These are phyloP conservation scores for Plutomurus gul DNA, from an alignment of 1,140 invertebrate species.

Conservation along the genomic window DNA sequence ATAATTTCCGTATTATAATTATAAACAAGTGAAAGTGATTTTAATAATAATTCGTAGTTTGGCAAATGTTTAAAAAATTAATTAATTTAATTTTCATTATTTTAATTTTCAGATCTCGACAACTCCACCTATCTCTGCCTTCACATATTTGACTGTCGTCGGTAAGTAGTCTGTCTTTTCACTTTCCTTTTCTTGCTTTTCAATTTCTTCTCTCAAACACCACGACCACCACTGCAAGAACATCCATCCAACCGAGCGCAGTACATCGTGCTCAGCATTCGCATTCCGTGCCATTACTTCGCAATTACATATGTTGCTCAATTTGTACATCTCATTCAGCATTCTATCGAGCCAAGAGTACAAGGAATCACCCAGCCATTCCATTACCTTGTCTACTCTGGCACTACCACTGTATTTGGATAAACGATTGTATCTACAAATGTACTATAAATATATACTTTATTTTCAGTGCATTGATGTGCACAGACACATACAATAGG, in stretches of 20 bases:
- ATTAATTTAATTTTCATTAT: too few species aligned
- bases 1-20: constrained; percentile 55
- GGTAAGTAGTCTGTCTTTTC: constrained; percentile 51
- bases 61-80: too few species aligned
- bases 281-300: constrained; percentile 10
- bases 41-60: too few species aligned
- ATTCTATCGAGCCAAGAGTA: neutral
- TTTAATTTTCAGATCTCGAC: too few species aligned
- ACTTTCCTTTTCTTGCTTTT: neutral
- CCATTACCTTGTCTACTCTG: neutral
- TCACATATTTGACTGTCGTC: constrained; percentile 57
- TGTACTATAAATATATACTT: too few species aligned
- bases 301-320: constrained; percentile 24
- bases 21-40: too few species aligned
- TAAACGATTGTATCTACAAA: too few species aligned
- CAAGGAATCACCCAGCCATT: neutral
- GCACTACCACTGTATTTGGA: too few species aligned
- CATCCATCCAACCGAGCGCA: too few species aligned
- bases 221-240: neutral
- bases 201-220: neutral
- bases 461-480: too few species aligned
- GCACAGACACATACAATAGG: too few species aligned
- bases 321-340: constrained; percentile 7
- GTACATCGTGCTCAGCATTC: neutral
- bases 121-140: constrained; percentile 57